phyloP scores from a whole-genome alignment of 1,140 invertebrate genomes.

The Varroa destructor region DNA sequence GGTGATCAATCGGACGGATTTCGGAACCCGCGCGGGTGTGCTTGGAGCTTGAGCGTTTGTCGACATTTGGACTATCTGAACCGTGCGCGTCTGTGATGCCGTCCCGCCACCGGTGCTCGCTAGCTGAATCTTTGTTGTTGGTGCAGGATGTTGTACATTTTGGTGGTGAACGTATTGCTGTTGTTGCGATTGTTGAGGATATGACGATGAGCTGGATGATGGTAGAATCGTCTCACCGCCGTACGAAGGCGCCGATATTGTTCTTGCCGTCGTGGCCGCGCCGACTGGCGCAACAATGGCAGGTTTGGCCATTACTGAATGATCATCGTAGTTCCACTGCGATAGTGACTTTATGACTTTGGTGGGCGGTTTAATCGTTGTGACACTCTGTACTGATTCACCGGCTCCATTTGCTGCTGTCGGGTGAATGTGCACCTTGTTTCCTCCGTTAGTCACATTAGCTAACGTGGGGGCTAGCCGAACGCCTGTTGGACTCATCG shows the following conservation, averaged over 20 bases:
- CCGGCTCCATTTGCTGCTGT: background rate
- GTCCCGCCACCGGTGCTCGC: background rate
- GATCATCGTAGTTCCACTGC: constrained; percentile 23
- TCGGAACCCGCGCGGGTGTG: too few relatives aligned
- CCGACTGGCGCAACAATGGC: background rate
- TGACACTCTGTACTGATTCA: too few relatives aligned
- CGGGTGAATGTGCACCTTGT: background rate
- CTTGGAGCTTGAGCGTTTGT: constrained; percentile 10
- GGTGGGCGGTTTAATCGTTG: background rate
- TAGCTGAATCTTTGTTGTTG: too few relatives aligned
- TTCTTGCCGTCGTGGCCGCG: too few relatives aligned
- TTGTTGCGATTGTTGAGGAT: too few relatives aligned
- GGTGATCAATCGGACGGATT: too few relatives aligned
- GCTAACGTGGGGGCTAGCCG: background rate
- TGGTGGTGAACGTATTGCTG: too few relatives aligned
- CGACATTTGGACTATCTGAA: constrained; percentile 28
- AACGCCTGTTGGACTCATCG: background rate
- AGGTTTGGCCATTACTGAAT: constrained; percentile 21
- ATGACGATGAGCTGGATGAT: too few relatives aligned
- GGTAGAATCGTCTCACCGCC: too few relatives aligned
- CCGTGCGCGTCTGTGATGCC: background rate
- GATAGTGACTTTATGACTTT: constrained; percentile 5
- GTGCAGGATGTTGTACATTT: too few relatives aligned
- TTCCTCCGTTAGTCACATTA: background rate
- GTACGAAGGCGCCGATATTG: too few relatives aligned